A percentile compares a stretch with the other conserved stretches of the same genome.
phyloP scores from a whole-genome alignment of 2,888 invertebrate genomes.

The Diplolepis rosae region DNA sequence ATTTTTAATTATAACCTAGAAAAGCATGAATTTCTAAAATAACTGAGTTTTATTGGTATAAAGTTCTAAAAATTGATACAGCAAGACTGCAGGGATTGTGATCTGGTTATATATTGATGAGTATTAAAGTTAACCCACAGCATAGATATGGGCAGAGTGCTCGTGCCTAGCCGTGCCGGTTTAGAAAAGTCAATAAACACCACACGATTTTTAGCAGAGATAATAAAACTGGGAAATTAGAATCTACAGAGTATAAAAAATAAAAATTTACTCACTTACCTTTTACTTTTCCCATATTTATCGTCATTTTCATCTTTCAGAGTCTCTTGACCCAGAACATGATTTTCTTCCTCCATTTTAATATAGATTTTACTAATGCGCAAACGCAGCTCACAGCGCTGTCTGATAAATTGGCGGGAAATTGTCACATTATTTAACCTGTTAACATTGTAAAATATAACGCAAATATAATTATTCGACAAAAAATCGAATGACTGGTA shows the following conservation, averaged over 20 bases:
- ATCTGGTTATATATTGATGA: conserved; percentile 13
- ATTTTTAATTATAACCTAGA: background rate
- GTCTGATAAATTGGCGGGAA: background rate
- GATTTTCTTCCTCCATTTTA: conserved; percentile 75
- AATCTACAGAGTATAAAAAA: background rate
- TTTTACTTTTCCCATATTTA: conserved; percentile 74
- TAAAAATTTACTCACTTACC: conserved; percentile 63
- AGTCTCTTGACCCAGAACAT: conserved; percentile 73
- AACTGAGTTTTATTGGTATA: background rate
- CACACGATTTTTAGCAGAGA: background rate
- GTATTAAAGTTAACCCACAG: conserved; percentile 5
- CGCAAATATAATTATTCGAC: background rate
- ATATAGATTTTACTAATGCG: conserved; percentile 65
- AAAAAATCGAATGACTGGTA: background rate
- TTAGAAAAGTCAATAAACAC: conserved; percentile 5
- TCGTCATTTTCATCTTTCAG: conserved; percentile 75
- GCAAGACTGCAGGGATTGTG: background rate
- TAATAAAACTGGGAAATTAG: conserved; percentile 25
- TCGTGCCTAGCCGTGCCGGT: conserved; percentile 16
- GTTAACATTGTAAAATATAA: too few species aligned
- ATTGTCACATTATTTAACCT: background rate
- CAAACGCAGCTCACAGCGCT: conserved; percentile 34
- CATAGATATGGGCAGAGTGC: background rate
- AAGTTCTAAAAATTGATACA: conserved; percentile 22
- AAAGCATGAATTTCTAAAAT: background rate